Evolutionary conservation across 2,113 vertebrate species (phyloP).

Genomic region (Lota lota): DNA sequence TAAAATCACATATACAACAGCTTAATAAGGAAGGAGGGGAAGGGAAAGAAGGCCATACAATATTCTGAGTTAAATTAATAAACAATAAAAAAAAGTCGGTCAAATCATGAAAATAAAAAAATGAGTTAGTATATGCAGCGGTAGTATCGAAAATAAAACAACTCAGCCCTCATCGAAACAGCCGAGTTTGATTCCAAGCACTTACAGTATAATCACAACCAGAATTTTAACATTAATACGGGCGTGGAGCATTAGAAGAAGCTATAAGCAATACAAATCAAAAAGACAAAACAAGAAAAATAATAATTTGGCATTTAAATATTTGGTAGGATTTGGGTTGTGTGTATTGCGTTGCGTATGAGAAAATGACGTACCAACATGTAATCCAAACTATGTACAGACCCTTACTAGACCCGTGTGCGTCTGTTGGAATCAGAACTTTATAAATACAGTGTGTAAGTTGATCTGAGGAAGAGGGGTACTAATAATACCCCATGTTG

Average conservation of each 20-base stretch:
- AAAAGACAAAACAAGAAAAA: conserved; percentile 2
- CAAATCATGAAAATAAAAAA: conserved; percentile 2
- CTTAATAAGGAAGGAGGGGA: conserved; percentile 60
- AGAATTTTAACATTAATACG: conserved; percentile 12
- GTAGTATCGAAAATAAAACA: conserved; percentile 35
- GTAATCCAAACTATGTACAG: conserved; percentile 60
- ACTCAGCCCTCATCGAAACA: conserved; percentile 3
- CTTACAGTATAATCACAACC: conserved; percentile 48
- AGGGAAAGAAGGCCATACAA: conserved; percentile 74
- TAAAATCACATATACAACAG: conserved; percentile 75
- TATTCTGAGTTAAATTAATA: conserved; percentile 78
- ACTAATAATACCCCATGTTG: no score
- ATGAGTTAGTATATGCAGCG: conserved; percentile 60
- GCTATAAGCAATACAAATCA: conserved; percentile 11
- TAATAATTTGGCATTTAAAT: conserved; percentile 74
- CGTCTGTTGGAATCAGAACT: conserved; percentile 16
- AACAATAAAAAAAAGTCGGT: conserved; percentile 20
- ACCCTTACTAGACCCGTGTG: conserved; percentile 43
- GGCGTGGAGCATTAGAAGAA: conserved; percentile 1
- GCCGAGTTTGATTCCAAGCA: conserved; percentile 5
- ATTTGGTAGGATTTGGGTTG: conserved; percentile 69
- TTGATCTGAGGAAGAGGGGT: conserved; percentile 21
- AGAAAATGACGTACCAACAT: conserved; percentile 56
- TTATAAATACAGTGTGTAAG: background rate
- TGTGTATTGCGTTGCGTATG: conserved; percentile 18